Percentiles rank a stretch among this genome's conserved stretches.
phyloP scores from a whole-genome alignment of 1,140 invertebrate genomes.

The Neotoxoptera formosana region DNA sequence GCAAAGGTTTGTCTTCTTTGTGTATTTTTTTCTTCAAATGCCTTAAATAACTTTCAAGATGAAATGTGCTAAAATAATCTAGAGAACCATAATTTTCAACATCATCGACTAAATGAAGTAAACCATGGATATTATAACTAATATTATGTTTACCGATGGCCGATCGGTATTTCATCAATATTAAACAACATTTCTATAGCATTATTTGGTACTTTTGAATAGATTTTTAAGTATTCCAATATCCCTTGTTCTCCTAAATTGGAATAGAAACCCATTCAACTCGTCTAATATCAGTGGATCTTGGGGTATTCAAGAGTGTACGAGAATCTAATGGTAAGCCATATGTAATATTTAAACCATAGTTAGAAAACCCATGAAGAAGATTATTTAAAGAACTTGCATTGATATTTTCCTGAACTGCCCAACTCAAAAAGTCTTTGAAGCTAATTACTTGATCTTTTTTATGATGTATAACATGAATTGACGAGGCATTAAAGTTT shows the following conservation, averaged over 20 bases:
- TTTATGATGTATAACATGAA: background rate
- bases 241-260: slow-evolving; percentile 24
- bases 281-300: background rate
- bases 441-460: background rate
- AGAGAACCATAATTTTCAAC: background rate
- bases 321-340: background rate
- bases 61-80: no score
- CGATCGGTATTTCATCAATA: slow-evolving; percentile 60
- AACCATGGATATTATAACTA: background rate
- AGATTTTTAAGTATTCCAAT: background rate
- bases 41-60: no score
- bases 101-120: background rate
- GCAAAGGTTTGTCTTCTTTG: no score
- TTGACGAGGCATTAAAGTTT: background rate
- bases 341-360: background rate
- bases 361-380: background rate
- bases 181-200: slow-evolving; percentile 42
- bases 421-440: background rate
- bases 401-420: background rate
- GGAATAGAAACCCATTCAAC: background rate
- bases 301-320: background rate
- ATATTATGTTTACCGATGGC: slow-evolving; percentile 9
- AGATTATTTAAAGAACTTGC: background rate
- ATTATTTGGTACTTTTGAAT: background rate
- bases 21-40: no score